Evolutionary conservation across 2,888 invertebrate genomes (phyloP).

Genomic region (Drosophila falleni): DNA sequence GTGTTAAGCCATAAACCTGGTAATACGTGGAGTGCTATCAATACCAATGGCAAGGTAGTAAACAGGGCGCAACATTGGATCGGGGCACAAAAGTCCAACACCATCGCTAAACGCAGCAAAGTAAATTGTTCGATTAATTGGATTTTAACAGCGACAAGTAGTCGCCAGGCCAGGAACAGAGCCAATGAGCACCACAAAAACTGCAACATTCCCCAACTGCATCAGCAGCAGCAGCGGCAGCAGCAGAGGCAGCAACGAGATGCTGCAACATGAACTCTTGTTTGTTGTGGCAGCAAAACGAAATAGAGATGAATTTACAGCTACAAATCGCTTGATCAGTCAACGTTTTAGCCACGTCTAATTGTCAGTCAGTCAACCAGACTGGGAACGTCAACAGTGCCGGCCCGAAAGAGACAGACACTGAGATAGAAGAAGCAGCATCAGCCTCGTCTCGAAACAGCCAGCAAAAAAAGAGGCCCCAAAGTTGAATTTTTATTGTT

Average conservation of each 20-base stretch:
- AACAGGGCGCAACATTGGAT: constrained; percentile 26
- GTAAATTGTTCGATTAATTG: constrained; percentile 81
- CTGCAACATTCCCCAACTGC: constrained; percentile 66
- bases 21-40: constrained; percentile 44
- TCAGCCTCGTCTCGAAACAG: constrained; percentile 1
- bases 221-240: constrained; percentile 32
- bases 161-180: constrained; percentile 62
- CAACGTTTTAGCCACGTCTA: constrained; percentile 79
- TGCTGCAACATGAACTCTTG: constrained; percentile 65
- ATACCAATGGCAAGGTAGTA: constrained; percentile 29
- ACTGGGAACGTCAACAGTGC: constrained; percentile 48
- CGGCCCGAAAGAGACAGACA: constrained; percentile 12
- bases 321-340: constrained; percentile 84
- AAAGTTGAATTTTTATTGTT: constrained; percentile 84
- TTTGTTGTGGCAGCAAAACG: constrained; percentile 47
- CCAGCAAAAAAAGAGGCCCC: constrained; percentile 63
- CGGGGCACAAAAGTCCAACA: constrained; percentile 48
- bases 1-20: constrained; percentile 34
- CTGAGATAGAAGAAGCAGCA: constrained; percentile 26
- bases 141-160: constrained; percentile 82
- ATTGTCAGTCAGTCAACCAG: constrained; percentile 77
- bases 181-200: constrained; percentile 42
- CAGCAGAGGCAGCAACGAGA: constrained; percentile 19
- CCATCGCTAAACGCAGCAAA: constrained; percentile 79
- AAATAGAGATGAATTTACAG: constrained; percentile 83